phyloP scores from a whole-genome alignment of 1,140 invertebrate genomes.

The Drosophila kohkoa region DNA sequence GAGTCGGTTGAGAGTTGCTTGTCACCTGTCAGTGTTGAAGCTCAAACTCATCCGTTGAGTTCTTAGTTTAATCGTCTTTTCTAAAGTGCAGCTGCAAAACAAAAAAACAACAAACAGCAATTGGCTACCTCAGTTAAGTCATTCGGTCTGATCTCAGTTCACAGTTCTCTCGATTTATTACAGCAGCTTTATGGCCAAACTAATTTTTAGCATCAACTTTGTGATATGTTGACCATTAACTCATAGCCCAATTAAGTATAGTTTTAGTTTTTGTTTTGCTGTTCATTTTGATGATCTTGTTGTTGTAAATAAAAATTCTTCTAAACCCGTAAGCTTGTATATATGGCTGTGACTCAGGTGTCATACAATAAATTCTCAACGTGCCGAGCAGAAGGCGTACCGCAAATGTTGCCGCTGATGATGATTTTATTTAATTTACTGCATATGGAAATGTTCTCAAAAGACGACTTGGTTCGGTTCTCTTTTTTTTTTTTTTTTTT shows the following conservation, averaged over 20 bases:
- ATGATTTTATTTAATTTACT: slow-evolving; percentile 54
- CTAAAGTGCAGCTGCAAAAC: slow-evolving; percentile 36
- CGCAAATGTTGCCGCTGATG: slow-evolving; percentile 37
- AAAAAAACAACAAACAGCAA: background rate
- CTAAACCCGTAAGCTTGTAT: slow-evolving; percentile 16
- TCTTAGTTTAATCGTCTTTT: slow-evolving; percentile 27
- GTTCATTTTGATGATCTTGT: slow-evolving; percentile 26
- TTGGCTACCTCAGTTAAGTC: slow-evolving; percentile 34
- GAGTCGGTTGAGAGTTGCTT: background rate
- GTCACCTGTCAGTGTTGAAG: slow-evolving; percentile 39
- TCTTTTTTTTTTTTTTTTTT: background rate
- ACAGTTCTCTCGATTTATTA: slow-evolving; percentile 30
- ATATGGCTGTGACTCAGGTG: slow-evolving; percentile 68
- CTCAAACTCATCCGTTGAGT: slow-evolving; percentile 25
- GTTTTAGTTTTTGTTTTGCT: slow-evolving; percentile 4
- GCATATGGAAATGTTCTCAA: slow-evolving; percentile 44
- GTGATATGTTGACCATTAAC: slow-evolving; percentile 66
- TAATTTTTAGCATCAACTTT: slow-evolving; percentile 40
- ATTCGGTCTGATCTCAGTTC: slow-evolving; percentile 26
- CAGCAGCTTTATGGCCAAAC: slow-evolving; percentile 29
- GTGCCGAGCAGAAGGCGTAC: slow-evolving; percentile 52
- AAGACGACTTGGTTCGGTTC: background rate
- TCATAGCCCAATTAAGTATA: slow-evolving; percentile 68
- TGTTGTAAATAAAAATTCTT: slow-evolving; percentile 18
- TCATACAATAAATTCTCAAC: slow-evolving; percentile 68